Evolutionary conservation across 1,140 invertebrate species (phyloP), one percentile per base, ranked within the genome.

Genomic region (Diachasma alloeum): DNA sequence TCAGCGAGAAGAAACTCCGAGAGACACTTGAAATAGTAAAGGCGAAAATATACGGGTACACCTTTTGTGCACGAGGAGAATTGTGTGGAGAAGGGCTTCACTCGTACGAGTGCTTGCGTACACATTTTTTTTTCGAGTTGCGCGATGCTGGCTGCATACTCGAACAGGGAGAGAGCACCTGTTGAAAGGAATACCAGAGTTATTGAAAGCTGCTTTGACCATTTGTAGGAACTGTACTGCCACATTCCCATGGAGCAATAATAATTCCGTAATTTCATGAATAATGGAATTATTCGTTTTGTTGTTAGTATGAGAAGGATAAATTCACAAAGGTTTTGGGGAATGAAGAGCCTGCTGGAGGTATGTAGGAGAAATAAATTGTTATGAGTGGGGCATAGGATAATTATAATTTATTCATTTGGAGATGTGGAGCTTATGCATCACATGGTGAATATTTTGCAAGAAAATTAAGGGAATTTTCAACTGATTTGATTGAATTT

Each of bases 31-130:
- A 19, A 48, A 63, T 26, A 73, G 46, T 48, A 44, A 76, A 72
- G 75, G 69, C 37, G 69, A 71, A 42, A 71, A 76, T 72, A 76
- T 76, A 76, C 75, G 75, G 75, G 75, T 59, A 56, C 68, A 37
- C 31, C 48, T 75, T 75, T 74, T 63, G 42, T 67, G 26, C 15
- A 69, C 31, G 53, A 72, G 69, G 59, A 37, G 75, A 71, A 59
- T 76, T 48, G 75, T 67, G 70, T 53, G 48, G 19, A 71, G 22
- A 24, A 72, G 69, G 44, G 13, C 36, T 71, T 72, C 53, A 63
- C 36, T 53, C 13, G 19, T 24, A 75, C 31, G 68, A 76, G 75
- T 76, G 69, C 75, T 76, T 72, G 36, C 31, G 31, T 39, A 24
- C 63, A 24, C 46, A 36, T 39, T n/a, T 26, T 31, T 59, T 75